phyloP scores from a whole-genome alignment of 2,797 vertebrate species.

The Botia almorhae region DNA sequence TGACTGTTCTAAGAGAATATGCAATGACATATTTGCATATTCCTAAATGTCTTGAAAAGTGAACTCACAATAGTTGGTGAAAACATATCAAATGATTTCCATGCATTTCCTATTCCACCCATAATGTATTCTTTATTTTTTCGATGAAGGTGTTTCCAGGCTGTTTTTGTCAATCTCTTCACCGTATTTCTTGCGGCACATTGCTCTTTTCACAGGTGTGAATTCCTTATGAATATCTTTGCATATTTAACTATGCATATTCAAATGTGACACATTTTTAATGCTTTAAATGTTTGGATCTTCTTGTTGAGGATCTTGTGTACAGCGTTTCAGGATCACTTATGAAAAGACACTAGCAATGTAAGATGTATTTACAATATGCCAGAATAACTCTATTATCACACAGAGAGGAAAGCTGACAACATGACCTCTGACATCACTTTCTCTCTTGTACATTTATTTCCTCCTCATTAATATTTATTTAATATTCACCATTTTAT shows the following conservation, averaged over 20 bases:
- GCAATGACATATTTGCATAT: constrained; percentile 52
- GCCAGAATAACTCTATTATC: constrained; percentile 5
- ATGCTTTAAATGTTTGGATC: constrained; percentile 60
- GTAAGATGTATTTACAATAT: constrained; percentile 14
- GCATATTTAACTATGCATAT: constrained; percentile 67
- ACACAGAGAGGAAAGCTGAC: too few relatives aligned
- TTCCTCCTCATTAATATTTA: background rate
- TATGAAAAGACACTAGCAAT: background rate
- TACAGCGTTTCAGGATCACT: background rate
- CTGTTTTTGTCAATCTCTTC: constrained; percentile 48
- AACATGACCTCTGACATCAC: background rate
- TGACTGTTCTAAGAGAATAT: constrained; percentile 52
- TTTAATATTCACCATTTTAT: background rate
- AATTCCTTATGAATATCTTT: constrained; percentile 64
- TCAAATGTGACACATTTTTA: constrained; percentile 58
- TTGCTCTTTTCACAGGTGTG: constrained; percentile 63
- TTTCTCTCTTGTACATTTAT: background rate
- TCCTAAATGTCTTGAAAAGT: constrained; percentile 51
- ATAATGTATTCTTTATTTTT: constrained; percentile 17
- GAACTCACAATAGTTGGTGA: constrained; percentile 17
- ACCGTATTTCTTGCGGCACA: constrained; percentile 61
- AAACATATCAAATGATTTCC: constrained; percentile 47
- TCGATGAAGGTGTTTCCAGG: constrained; percentile 23
- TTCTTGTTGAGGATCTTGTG: constrained; percentile 2
- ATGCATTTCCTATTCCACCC: constrained; percentile 35